phyloP scores from a whole-genome alignment of 2,797 vertebrate genomes.

The Orientallactaga sibirica region DNA sequence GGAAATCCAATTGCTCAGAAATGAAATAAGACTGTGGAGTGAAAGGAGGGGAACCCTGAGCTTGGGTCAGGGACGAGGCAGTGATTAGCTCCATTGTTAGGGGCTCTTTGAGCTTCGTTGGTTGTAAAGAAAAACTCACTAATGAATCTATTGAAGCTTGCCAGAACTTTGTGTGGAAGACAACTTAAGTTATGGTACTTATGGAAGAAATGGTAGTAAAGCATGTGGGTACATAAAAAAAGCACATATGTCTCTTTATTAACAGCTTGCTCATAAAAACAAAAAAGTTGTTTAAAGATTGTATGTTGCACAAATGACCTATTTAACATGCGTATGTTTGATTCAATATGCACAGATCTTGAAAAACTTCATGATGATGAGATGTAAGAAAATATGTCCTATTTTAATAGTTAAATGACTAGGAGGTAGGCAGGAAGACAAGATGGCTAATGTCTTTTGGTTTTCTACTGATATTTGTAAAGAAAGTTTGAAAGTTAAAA shows the following conservation, averaged over 20 bases:
- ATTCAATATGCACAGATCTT: slow-evolving; percentile 50
- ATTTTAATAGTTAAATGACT: slow-evolving; percentile 42
- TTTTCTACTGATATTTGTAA: slow-evolving; percentile 58
- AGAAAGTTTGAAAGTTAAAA: slow-evolving; percentile 66
- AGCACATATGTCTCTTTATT: slow-evolving; percentile 88
- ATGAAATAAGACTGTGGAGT: slow-evolving; percentile 83
- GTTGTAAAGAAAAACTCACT: slow-evolving; percentile 93
- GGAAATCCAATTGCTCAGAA: slow-evolving; percentile 86
- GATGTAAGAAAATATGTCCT: slow-evolving; percentile 44
- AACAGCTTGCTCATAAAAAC: slow-evolving; percentile 75
- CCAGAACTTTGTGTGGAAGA: slow-evolving; percentile 94
- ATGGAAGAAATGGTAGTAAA: slow-evolving; percentile 88
- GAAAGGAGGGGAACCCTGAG: slow-evolving; percentile 83
- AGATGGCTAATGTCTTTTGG: slow-evolving; percentile 34
- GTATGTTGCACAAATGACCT: slow-evolving; percentile 70
- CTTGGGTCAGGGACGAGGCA: slow-evolving; percentile 88
- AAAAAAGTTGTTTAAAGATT: slow-evolving; percentile 63
- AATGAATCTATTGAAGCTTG: slow-evolving; percentile 95
- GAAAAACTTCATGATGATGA: slow-evolving; percentile 51
- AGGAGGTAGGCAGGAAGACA: slow-evolving; percentile 28
- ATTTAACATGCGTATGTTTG: slow-evolving; percentile 63
- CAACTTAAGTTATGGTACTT: slow-evolving; percentile 94
- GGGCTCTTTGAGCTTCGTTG: slow-evolving; percentile 93
- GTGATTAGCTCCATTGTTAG: slow-evolving; percentile 95
- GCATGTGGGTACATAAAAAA: slow-evolving; percentile 89